phyloP scores from a whole-genome alignment of 2,113 vertebrate genomes.

The Misgurnus anguillicaudatus region DNA sequence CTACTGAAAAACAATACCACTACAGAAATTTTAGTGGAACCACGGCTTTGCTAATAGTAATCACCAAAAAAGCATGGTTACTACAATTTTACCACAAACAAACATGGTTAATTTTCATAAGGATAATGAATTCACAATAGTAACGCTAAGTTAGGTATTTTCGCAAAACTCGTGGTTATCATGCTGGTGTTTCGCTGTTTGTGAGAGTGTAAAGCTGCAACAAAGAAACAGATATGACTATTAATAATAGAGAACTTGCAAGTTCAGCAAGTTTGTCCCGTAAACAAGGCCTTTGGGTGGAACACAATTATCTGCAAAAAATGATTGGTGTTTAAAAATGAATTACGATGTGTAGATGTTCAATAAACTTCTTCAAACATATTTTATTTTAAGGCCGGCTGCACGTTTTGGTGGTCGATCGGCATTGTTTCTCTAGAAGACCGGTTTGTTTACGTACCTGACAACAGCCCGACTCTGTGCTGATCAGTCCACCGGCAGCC shows the following conservation, averaged over 20 bases:
- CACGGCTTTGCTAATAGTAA: no score
- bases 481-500: slow-evolving; percentile 2
- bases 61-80: no score
- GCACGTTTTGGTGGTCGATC: background rate
- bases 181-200: background rate
- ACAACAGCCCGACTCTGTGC: background rate
- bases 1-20: no score
- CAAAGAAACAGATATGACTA: background rate
- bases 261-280: slow-evolving; percentile 25
- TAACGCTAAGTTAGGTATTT: background rate
- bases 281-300: slow-evolving; percentile 51
- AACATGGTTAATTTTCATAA: no score
- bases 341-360: background rate
- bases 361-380: background rate
- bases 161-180: background rate
- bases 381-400: background rate
- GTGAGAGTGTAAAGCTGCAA: background rate
- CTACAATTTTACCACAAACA: no score
- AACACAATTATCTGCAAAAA: background rate
- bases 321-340: background rate
- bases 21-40: no score
- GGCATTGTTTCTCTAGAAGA: background rate
- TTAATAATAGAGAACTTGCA: slow-evolving; percentile 6
- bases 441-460: slow-evolving; percentile 16
- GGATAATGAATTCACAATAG: background rate